Evolutionary conservation across 2,113 vertebrate species (phyloP), one percentile per base, ranked within the genome.

Genomic region (Accipiter cooperii): DNA sequence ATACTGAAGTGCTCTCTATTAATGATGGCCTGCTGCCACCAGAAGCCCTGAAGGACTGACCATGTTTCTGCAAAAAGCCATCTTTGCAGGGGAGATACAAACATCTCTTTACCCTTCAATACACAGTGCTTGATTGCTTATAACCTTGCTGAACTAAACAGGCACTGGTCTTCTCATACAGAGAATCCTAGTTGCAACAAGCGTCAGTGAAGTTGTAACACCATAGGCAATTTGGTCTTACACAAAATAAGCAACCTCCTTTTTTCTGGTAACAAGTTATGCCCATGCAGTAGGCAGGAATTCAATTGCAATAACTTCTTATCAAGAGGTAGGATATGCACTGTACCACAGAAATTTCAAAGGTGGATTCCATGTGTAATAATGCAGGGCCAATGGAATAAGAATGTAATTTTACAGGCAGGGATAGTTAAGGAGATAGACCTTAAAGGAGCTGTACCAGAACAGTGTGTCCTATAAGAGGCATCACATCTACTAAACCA

Each of bases 141-240:
- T 24, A 10, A 19, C 9, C 34, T 13, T 34, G 14, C 47, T 22
- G 34, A 63, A 28, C 38, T 28, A 17, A 31, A 22, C 17, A 17
- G 17, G 46, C 55, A 20, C 17, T 2, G 0, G 24, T 12, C 61
- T 68, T 9, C 36, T 44, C 28, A 5, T 3, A 12, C 8, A 4
- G 34, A 38, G 28, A 60, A 9, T 6, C 60, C 42, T 5, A 8
- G 18, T 3, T 46, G 34, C 34, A 38, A 10, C 29, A 29, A 18
- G 47, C 6, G 0, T 9, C 34, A 26, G 1, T 5, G 26, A 51
- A 42, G 54, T 5, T n/a, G 20, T 44, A 52, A 60, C 2, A 1
- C 33, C 54, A 46, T 0, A 33, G 38, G 28, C 65, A 34, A 38
- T 6, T 17, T 46, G 85, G 14, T 15, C 40, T 54, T 26, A 38